Conservation (phyloP, 1,140 invertebrate species). For the Euura saliciscinereae region DNA sequence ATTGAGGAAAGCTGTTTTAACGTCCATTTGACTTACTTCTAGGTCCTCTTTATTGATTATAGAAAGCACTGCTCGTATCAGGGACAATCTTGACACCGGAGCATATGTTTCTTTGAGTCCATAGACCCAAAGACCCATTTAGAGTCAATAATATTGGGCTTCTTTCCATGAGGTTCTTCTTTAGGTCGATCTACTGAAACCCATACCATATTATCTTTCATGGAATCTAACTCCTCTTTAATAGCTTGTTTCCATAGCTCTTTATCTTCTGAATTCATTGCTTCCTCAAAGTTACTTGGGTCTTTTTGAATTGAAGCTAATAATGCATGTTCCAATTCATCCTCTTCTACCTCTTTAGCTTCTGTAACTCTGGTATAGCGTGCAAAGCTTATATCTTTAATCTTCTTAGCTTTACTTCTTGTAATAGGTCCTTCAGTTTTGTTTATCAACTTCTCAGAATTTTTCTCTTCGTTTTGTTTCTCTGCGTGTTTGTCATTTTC, state of each 20-base stretch:
- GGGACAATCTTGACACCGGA: conserved; percentile 24
- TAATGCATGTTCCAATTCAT: conserved; percentile 18
- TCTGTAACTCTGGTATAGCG: conserved; percentile 20
- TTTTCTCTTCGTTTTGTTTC: conserved; percentile 10
- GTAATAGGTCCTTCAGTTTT: conserved; percentile 11
- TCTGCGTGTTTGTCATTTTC: conserved; percentile 11
- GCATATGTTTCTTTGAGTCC: conserved; percentile 21
- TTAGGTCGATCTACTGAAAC: conserved; percentile 13
- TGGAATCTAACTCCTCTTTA: conserved; percentile 21
- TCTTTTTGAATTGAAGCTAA: conserved; percentile 17
- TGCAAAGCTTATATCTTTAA: conserved; percentile 19
- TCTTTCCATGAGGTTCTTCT: neutral
- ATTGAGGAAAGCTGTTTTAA: conserved; percentile 47
- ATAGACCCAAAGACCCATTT: conserved; percentile 21
- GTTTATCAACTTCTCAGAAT: conserved; percentile 11
- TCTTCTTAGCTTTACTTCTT: conserved; percentile 15
- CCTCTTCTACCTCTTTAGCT: conserved; percentile 11
- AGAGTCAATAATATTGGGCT: conserved; percentile 22
- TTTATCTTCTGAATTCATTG: conserved; percentile 18
- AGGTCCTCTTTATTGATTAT: conserved; percentile 30
- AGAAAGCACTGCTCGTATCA: conserved; percentile 20
- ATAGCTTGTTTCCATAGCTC: conserved; percentile 25
- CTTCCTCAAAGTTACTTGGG: conserved; percentile 15
- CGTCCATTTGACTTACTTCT: conserved; percentile 42
- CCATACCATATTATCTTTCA: conserved; percentile 27